Evolutionary conservation across 2,888 invertebrate genomes (phyloP), one percentile per base, ranked within the genome.

Genomic region (Luperina testacea): DNA sequence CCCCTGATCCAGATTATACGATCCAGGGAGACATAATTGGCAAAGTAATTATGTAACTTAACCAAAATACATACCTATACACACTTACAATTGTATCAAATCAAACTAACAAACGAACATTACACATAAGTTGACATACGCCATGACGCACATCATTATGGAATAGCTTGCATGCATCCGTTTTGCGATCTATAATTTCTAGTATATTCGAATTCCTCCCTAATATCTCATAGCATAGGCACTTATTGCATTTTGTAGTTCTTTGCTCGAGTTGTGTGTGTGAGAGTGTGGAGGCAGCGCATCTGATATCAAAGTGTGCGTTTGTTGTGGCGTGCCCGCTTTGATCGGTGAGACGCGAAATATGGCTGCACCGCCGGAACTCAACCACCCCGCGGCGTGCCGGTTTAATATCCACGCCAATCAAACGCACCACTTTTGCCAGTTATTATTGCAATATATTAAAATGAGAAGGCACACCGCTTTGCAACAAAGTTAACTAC

Each of bases 271-370:
- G 80, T 68, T 63, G 32, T 32, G 32, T 32, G 32, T 32, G 32
- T 0, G 32, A 48, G 72, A 72, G 51, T 63, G 38, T 72, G 78
- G 81, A 89, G 91, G 93, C 84, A 72, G 65, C 68, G 70, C 81
- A 77, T 79, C 75, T 67, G 78, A 77, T 84, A 82, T 83, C 83
- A 77, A 80, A 87, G 80, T 81, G 78, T 68, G 75, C 80, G 85
- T 81, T 78, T 81, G 85, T 86, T 90, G 88, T 85, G 90, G 80
- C 88, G 85, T 88, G 87, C 86, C 80, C 82, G 87, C 96, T 96
- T 96, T 96, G 96, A 96, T 92, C 90, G 88, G 82, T 90, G 90
- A 92, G 90, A 92, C 93, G 96, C 82, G 92, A 93, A 93, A 94
- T 95, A 95, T 96, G 94, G 92, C 87, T 95, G 92, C 93, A 88